A percentile compares a stretch with the other conserved stretches of the same genome.
These are phyloP conservation scores for Scaptodrosophila latifasciaeformis DNA, from an alignment of 2,888 invertebrate species.

Conservation along the genomic window DNA sequence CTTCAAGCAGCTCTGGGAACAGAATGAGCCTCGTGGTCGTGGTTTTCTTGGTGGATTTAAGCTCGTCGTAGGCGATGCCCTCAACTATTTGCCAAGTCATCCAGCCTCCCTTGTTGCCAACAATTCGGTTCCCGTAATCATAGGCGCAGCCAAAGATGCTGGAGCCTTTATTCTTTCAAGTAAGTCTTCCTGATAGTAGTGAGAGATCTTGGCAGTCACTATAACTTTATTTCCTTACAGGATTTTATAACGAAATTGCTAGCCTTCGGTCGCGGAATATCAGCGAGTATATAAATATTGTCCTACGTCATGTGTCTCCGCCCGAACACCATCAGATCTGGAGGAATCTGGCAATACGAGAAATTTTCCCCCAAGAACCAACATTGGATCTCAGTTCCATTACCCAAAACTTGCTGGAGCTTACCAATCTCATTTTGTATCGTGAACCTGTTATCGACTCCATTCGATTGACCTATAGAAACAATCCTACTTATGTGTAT, in stretches of 20 bases:
- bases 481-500: constrained; percentile 74
- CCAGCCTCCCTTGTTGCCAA: constrained; percentile 59
- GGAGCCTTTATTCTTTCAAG: constrained; percentile 75
- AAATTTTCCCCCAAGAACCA: constrained; percentile 62
- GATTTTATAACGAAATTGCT: constrained; percentile 63
- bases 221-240: constrained; percentile 30
- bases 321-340: constrained; percentile 59
- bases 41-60: constrained; percentile 67
- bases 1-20: constrained; percentile 57
- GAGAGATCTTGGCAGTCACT: no score
- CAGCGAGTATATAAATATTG: constrained; percentile 68
- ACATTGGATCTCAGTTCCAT: constrained; percentile 35
- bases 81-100: constrained; percentile 66
- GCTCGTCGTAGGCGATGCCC: constrained; percentile 66
- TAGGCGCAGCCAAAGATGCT: constrained; percentile 76
- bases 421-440: constrained; percentile 70
- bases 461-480: constrained; percentile 56
- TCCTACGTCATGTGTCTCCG: constrained; percentile 62
- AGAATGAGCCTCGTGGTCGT: constrained; percentile 58
- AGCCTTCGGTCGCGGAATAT: constrained; percentile 57
- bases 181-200: constrained; percentile 47
- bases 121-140: constrained; percentile 70
- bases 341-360: constrained; percentile 63
- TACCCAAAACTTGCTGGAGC: constrained; percentile 65
- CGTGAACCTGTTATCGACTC: constrained; percentile 69